These are phyloP conservation scores for Coilia nasus DNA, from an alignment of 2,797 vertebrate genomes.

Conservation along the genomic window DNA sequence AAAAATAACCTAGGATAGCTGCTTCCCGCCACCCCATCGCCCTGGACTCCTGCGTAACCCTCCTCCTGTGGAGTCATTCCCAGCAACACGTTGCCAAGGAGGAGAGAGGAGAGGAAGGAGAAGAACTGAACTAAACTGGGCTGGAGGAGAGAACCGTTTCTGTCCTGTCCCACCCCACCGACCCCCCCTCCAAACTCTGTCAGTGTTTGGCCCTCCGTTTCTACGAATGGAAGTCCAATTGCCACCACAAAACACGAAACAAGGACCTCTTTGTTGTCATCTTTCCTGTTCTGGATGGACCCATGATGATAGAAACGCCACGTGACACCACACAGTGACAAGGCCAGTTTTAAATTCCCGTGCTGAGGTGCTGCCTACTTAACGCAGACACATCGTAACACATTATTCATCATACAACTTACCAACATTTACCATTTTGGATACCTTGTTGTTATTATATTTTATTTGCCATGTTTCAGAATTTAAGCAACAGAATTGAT, in stretches of 20 bases:
- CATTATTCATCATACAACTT: background rate
- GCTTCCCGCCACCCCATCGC: constrained; percentile 65
- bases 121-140: background rate
- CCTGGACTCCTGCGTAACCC: constrained; percentile 45
- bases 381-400: background rate
- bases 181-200: background rate
- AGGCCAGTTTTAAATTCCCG: background rate
- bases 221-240: constrained; percentile 11
- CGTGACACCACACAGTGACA: background rate
- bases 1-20: constrained; percentile 93
- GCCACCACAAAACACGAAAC: background rate
- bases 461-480: background rate
- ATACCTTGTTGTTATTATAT: background rate
- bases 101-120: constrained; percentile 61
- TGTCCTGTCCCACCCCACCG: background rate
- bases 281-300: background rate
- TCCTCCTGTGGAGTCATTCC: constrained; percentile 61
- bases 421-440: background rate
- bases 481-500: background rate
- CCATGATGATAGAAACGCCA: background rate
- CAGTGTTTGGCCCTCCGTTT: background rate
- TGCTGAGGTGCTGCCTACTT: background rate
- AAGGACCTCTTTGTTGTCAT: background rate
- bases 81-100: constrained; percentile 63
- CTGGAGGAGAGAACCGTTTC: background rate